Percentiles rank a stretch among this genome's conserved stretches.
These are phyloP conservation scores for fruit fly (Drosophila melanogaster) DNA, from an alignment of 1,140 invertebrate species.

Conservation along the genomic window DNA sequence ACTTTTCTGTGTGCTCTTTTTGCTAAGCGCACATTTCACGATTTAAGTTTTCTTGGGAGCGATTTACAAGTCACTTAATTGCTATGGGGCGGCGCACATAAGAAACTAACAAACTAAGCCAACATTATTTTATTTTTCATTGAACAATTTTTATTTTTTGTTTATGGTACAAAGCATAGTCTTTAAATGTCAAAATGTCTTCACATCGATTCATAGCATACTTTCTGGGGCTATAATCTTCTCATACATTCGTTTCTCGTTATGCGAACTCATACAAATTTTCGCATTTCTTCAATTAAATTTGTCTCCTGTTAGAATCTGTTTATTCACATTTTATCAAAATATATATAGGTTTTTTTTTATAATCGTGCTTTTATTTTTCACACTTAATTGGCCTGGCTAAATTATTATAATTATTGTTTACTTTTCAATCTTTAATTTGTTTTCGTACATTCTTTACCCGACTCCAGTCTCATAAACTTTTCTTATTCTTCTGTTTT, in stretches of 20 bases:
- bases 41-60: conserved; percentile 14
- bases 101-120: conserved; percentile 28
- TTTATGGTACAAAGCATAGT: conserved; percentile 19
- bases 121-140: conserved; percentile 1
- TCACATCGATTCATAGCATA: conserved; percentile 18
- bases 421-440: conserved; percentile 32
- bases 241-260: background rate
- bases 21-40: background rate
- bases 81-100: conserved; percentile 22
- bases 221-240: conserved; percentile 14
- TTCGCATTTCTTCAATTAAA: background rate
- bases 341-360: conserved; percentile 50
- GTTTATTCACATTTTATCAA: conserved; percentile 38
- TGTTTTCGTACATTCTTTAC: conserved; percentile 8
- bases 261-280: no score
- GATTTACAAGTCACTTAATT: conserved; percentile 36
- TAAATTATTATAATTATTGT: conserved; percentile 54
- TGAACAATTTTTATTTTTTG: no score
- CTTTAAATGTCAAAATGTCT: background rate
- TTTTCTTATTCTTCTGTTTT: conserved; percentile 9
- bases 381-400: conserved; percentile 21
- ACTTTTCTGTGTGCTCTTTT: conserved; percentile 20
- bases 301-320: background rate
- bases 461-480: conserved; percentile 62
- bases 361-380: conserved; percentile 15